Base-by-base conservation (phyloP, 2,113 vertebrate genomes). In the Excalfactoria chinensis region DNA sequence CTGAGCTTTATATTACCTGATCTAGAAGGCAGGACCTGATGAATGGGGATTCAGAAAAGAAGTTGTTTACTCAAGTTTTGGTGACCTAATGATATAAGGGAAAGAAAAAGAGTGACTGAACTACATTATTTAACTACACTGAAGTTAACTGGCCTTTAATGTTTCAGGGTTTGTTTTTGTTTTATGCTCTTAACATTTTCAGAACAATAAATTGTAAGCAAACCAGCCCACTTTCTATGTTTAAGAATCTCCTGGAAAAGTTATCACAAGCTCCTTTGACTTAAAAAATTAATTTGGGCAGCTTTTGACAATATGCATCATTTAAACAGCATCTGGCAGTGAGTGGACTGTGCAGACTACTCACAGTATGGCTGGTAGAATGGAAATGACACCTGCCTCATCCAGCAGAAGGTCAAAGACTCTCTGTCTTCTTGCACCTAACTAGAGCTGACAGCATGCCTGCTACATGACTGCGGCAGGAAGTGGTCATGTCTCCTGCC, bases 251-350 rank as follows among this genome's bases (percentile, higher is more conserved):
- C 49, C 6, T 23, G 53, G 37, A 25, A 49, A 46, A 56, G 43
- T 48, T 16, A 58, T 66, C 35, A 37, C 26, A 74, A 66, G 46
- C 8, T n/a, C 11, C n/a, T 43, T 35, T n/a, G 43, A 21, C 32
- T 68, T 90, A 49, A 23, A 68, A 28, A 73, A 80, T 85, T 74
- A 79, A 80, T 85, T 55, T 73, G 68, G 67, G 64, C 67, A 72
- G 59, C 66, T 40, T 26, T 69, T 63, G 67, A 41, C 73, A 68
- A 73, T 44, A 44, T 32, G 37, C 74, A 60, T n/a, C n/a, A 41
- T 85, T 85, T 56, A 74, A 85, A 85, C 78, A 80, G 75, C 60
- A 78, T 72, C 59, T 84, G 88, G 32, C 72, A 44, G 59, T 66
- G 63, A 66, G 28, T 21, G 40, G 40, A 40, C 41, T 43, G 28